Conservation (phyloP, 2,797 vertebrate species). For the Acipenser transmontanus region DNA sequence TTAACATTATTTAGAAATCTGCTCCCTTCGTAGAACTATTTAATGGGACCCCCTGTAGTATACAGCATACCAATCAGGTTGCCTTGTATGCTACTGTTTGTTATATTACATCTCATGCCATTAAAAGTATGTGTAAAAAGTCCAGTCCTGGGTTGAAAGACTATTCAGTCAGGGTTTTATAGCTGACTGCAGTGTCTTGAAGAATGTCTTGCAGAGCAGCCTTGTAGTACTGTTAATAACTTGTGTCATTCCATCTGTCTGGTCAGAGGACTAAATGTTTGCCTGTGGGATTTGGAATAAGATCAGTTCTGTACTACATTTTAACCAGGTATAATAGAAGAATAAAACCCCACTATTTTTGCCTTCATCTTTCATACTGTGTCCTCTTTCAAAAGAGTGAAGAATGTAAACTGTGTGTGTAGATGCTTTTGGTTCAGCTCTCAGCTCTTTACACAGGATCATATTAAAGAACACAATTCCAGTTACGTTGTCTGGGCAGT, state of each 20-base stretch:
- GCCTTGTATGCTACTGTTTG: no score
- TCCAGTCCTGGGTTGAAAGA: background rate
- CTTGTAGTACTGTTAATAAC: background rate
- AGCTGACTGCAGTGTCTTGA: slow-evolving; percentile 2
- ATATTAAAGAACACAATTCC: background rate
- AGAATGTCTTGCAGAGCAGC: background rate
- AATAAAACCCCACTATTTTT: background rate
- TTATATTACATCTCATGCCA: no score
- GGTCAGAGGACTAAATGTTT: background rate
- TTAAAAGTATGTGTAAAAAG: background rate
- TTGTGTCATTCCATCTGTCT: background rate
- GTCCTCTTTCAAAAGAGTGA: background rate
- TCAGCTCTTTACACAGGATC: background rate
- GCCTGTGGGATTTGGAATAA: background rate
- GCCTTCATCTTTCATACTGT: background rate
- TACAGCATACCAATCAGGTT: no score
- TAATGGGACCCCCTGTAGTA: no score
- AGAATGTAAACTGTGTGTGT: no score
- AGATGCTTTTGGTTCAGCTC: no score
- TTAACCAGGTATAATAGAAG: background rate
- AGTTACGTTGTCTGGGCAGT: background rate
- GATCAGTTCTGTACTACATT: background rate
- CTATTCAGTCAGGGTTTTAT: background rate
- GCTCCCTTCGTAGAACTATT: no score
- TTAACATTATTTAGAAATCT: no score